phyloP scores from a whole-genome alignment of 1,140 invertebrate species.

The Scaptomyza montana region DNA sequence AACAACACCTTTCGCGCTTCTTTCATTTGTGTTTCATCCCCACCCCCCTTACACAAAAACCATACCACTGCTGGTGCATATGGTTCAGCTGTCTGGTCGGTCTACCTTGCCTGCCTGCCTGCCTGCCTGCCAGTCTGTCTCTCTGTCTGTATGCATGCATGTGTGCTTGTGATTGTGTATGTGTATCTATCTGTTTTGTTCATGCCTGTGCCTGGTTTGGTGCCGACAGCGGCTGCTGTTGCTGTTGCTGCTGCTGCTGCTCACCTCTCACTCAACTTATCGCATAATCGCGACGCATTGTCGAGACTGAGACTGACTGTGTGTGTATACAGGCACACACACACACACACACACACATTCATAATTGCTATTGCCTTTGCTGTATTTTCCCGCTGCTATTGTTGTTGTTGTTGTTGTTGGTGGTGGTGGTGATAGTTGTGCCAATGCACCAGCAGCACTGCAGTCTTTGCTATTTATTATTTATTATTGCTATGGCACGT shows the following conservation, averaged over 20 bases:
- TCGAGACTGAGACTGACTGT: slow-evolving; percentile 40
- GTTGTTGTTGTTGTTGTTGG: slow-evolving; percentile 28
- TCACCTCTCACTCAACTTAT: slow-evolving; percentile 61
- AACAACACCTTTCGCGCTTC: slow-evolving; percentile 25
- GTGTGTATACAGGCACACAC: not conserved
- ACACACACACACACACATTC: not conserved
- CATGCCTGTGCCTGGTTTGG: slow-evolving; percentile 19
- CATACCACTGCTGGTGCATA: slow-evolving; percentile 25
- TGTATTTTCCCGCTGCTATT: slow-evolving; percentile 22
- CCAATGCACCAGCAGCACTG: slow-evolving; percentile 35
- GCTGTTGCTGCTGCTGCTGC: not conserved
- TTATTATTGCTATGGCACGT: slow-evolving; percentile 63
- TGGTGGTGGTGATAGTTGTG: slow-evolving; percentile 9
- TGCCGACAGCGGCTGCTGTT: slow-evolving; percentile 16
- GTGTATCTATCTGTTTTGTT: slow-evolving; percentile 4
- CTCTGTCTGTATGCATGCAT: too few species aligned
- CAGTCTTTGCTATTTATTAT: slow-evolving; percentile 42
- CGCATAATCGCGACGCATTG: slow-evolving; percentile 68
- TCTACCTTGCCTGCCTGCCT: not conserved
- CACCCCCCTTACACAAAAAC: not conserved
- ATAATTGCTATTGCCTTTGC: slow-evolving; percentile 39
- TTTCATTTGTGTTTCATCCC: too few species aligned
- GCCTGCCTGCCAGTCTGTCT: too few species aligned
- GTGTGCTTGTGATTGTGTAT: not conserved
- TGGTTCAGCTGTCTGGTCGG: slow-evolving; percentile 36